These are phyloP conservation scores for Tetrapedia diversipes DNA, from an alignment of 2,888 invertebrate species.

Conservation along the genomic window DNA sequence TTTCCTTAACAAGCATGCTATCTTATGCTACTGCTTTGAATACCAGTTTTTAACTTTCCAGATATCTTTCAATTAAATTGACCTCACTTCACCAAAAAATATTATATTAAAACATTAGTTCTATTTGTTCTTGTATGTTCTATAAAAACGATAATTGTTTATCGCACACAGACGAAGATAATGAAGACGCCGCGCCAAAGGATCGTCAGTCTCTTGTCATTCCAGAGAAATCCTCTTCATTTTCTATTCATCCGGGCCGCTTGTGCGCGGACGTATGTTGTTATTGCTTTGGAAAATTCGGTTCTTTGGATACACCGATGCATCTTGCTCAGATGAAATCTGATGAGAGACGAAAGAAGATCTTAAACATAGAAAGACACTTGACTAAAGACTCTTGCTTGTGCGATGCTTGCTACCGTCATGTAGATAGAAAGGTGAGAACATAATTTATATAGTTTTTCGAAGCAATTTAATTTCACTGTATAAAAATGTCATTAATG, in stretches of 20 bases:
- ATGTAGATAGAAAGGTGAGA: constrained; percentile 90
- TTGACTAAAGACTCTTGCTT: constrained; percentile 92
- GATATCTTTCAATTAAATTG: constrained; percentile 18
- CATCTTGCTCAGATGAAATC: constrained; percentile 94
- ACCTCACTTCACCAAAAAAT: constrained; percentile 8
- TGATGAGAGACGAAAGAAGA: constrained; percentile 91
- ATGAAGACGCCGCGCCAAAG: constrained; percentile 80
- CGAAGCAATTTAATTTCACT: neutral
- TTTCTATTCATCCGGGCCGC: constrained; percentile 92
- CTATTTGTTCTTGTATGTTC: neutral
- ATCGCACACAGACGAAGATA: constrained; percentile 76
- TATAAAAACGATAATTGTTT: constrained; percentile 34
- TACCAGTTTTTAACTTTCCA: constrained; percentile 28
- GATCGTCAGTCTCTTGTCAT: constrained; percentile 88
- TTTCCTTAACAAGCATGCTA: constrained; percentile 63
- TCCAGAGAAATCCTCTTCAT: constrained; percentile 94
- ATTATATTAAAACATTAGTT: neutral
- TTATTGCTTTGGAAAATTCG: constrained; percentile 94
- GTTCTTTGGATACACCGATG: constrained; percentile 93
- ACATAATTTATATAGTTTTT: neutral
- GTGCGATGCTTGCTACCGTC: constrained; percentile 94
- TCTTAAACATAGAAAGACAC: constrained; percentile 91
- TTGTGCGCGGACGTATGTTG: constrained; percentile 93
- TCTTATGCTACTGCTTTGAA: constrained; percentile 53
- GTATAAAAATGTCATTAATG: neutral